Percentiles rank a stretch among this genome's conserved stretches.
Evolutionary conservation across 2,113 vertebrate species (phyloP).

Genomic region (Bos javanicus): DNA sequence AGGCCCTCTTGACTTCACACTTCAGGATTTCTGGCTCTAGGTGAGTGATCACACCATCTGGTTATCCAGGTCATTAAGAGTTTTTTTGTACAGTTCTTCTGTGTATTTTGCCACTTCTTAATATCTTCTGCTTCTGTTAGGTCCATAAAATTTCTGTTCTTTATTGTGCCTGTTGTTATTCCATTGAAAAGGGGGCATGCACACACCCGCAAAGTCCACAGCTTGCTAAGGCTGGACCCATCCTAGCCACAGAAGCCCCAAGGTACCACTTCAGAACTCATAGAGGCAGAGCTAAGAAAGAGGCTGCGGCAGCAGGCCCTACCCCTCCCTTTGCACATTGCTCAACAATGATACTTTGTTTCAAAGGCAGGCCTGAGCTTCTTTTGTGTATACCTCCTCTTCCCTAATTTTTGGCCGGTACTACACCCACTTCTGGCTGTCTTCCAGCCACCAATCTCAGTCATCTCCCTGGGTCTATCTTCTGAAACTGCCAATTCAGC

Average conservation of each 20-base stretch:
- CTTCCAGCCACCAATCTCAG: neutral
- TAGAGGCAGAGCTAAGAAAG: neutral
- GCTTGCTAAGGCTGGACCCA: neutral
- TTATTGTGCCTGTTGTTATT: neutral
- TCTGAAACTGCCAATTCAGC: neutral
- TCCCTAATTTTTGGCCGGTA: neutral
- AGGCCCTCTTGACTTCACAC: neutral
- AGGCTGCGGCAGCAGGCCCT: neutral
- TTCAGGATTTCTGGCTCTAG: neutral
- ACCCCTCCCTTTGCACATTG: neutral
- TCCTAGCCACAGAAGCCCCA: neutral
- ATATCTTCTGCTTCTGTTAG: neutral
- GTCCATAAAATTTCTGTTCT: neutral
- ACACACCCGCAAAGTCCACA: neutral
- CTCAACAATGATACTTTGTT: neutral
- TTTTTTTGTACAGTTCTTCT: neutral
- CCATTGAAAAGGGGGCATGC: neutral
- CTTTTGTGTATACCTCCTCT: neutral
- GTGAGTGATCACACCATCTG: neutral
- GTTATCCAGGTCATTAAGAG: neutral
- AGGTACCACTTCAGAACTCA: neutral
- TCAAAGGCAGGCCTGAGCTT: neutral
- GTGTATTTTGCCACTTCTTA: neutral
- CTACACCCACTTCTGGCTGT: neutral
- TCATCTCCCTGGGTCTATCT: neutral